phyloP scores from a whole-genome alignment of 2,113 vertebrate genomes.

The Phodopus roborovskii region DNA sequence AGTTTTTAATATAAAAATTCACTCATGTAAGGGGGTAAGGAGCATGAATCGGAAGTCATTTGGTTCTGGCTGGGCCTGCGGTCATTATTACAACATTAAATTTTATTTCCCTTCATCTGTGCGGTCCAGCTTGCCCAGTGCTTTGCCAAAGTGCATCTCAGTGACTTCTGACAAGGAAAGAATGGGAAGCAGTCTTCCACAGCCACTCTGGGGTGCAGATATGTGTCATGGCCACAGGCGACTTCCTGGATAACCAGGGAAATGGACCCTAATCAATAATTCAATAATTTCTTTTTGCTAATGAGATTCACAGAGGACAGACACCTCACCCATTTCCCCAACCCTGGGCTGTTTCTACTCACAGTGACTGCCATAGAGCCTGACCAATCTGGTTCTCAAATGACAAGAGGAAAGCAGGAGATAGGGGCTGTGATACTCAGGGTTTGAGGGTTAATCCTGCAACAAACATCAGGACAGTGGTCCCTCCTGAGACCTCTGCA shows the following conservation, averaged over 20 bases:
- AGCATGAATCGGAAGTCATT: not conserved
- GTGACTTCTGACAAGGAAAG: not conserved
- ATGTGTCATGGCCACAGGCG: accelerated
- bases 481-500: too few species aligned
- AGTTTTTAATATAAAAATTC: not conserved
- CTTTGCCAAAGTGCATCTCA: not conserved
- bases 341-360: not conserved
- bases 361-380: not conserved
- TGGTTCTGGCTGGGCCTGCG: not conserved
- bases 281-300: not conserved
- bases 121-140: not conserved
- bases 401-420: not conserved
- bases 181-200: too few species aligned
- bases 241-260: not conserved
- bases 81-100: not conserved
- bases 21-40: not conserved
- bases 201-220: not conserved
- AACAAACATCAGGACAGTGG: not conserved
- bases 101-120: not conserved
- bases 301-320: not conserved
- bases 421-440: accelerated
- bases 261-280: not conserved
- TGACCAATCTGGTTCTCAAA: not conserved
- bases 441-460: not conserved
- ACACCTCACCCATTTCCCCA: not conserved